Conservation (phyloP, 2,888 invertebrate species). For the Magallana nippona region DNA sequence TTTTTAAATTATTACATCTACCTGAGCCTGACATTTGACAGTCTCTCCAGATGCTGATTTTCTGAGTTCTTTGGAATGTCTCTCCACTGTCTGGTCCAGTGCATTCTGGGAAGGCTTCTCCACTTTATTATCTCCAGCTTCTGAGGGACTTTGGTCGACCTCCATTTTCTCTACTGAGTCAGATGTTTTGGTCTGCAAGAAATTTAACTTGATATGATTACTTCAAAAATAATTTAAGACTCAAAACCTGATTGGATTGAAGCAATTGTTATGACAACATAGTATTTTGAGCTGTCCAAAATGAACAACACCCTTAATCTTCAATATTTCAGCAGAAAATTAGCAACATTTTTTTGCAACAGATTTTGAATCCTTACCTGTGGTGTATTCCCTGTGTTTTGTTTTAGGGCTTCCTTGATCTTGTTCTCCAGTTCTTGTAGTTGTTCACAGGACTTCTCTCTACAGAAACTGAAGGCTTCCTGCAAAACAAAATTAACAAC, state of each 20-base stretch:
- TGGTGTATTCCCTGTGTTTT: background rate
- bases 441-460: background rate
- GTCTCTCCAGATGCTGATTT: background rate
- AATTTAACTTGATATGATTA: no score
- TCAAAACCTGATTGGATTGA: no score
- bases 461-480: conserved; percentile 5
- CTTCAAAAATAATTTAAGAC: no score
- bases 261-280: no score
- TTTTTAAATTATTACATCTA: background rate
- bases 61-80: conserved; percentile 3
- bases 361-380: background rate
- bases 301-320: no score
- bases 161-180: background rate
- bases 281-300: no score
- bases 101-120: background rate
- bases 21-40: background rate
- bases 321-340: no score
- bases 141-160: background rate
- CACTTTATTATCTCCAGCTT: background rate
- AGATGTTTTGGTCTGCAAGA: background rate
- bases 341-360: no score
- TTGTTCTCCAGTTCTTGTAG: background rate
- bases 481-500: no score
- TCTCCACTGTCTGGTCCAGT: conserved; percentile 17
- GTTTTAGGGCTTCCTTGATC: background rate